These are phyloP conservation scores for Phenganax marumi DNA, from an alignment of 92 coral and sea anemone species.

Conservation along the genomic window DNA sequence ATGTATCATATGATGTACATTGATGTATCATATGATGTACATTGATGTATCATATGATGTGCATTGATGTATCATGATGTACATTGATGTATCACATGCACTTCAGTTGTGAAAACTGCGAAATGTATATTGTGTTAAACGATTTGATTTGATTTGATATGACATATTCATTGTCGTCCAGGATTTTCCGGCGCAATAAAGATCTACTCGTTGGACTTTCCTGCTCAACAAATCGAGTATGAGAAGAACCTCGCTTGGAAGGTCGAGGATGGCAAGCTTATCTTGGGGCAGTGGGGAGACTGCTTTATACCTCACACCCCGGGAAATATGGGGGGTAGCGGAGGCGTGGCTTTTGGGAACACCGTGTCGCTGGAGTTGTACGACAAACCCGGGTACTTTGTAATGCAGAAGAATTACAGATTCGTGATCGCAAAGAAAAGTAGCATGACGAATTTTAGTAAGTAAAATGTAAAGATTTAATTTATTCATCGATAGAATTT, in stretches of 20 bases:
- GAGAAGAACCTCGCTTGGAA: slow-evolving; percentile 31
- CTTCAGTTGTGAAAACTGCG: background rate
- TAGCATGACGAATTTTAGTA: slow-evolving; percentile 64
- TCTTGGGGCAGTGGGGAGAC: slow-evolving; percentile 39
- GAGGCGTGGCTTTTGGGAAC: background rate
- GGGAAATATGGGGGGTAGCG: slow-evolving; percentile 15
- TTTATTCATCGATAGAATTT: background rate
- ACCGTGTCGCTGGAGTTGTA: slow-evolving; percentile 57
- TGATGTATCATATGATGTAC: too few relatives aligned
- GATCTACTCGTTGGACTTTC: slow-evolving; percentile 35
- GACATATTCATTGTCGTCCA: background rate
- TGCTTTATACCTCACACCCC: slow-evolving; percentile 44
- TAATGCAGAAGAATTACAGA: slow-evolving; percentile 63
- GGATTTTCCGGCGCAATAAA: slow-evolving; percentile 26
- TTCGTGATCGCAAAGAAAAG: slow-evolving; percentile 51
- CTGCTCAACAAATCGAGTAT: slow-evolving; percentile 6
- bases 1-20: too few relatives aligned
- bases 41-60: too few relatives aligned
- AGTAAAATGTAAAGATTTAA: background rate
- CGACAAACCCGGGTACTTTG: slow-evolving; percentile 67
- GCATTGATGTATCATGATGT: too few relatives aligned
- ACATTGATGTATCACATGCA: too few relatives aligned
- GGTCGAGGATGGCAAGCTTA: slow-evolving; percentile 5
- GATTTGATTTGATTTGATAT: too few relatives aligned
- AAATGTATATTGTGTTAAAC: background rate